Base-by-base conservation (phyloP, 2,888 invertebrate genomes). In the Noctua pronuba region DNA sequence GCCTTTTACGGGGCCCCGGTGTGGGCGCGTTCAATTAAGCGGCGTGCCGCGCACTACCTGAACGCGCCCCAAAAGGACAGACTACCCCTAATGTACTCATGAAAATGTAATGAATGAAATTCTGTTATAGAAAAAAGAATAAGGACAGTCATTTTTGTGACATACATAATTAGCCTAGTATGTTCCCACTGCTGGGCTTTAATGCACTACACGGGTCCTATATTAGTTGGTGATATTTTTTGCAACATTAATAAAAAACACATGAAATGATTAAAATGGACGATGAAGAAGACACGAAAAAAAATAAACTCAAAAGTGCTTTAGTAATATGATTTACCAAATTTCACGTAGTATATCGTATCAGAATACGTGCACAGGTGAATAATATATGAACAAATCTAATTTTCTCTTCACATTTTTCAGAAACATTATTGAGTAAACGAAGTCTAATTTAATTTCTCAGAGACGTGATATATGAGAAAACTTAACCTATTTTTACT, bases 401-500 rank as follows among this genome's bases (percentile, higher is more conserved):
- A 65, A 84, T 68, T 58, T 76, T 41, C 38, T 16, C 35, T 38
- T 24, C 31, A 52, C 16, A 35, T 55, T 83, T 73, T 73, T 70
- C 31, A 58, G 28, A 75, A 71, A 75, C 11, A 28, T 55, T 68
- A 80, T 64, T 65, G 28, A 60, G 31, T 55, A 65, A 58, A 75
- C 73, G 31, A 70, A 64, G n/a, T 38, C 28, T 62, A 69, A 81
- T 74, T 62, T 49, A 68, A 73, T 82, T 72, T 65, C 11, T 7
- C 21, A 21, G 41, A 49, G 52, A 35, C 67, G 16, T 62, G 46
- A 70, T 67, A 67, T 72, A 72, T 18, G 44, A 71, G 6, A 31
- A 58, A 74, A 85, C n/a, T 31, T 35, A 52, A 28, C 70, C 24
- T 18, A 21, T 75, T 55, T 75, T 73, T 72, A 35, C 24, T 11